Evolutionary conservation across 1,140 invertebrate genomes (phyloP), one percentile per base, ranked within the genome.

Genomic region (Doryteuthis pealeii): DNA sequence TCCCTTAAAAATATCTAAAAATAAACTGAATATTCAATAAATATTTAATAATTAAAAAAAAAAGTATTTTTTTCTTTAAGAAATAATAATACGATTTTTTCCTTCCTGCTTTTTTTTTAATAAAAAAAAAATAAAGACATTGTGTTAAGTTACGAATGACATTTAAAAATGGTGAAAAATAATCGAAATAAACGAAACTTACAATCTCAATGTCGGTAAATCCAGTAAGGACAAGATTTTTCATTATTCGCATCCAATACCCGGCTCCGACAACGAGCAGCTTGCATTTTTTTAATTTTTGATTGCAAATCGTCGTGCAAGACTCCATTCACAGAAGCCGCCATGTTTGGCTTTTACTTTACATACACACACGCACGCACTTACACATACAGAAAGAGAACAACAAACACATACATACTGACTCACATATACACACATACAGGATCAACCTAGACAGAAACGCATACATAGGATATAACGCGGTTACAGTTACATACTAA

Each of bases 211-310:
- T 97, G 79, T 98, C 89, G 28, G 90, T 90, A 86, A 99, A 99
- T 54, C 98, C 97, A 76, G 94, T 94, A 26, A 99, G 88, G 70
- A 98, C 96, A 68, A 99, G 91, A 90, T 99, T 98, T 88, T 99
- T 99, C 22, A 99, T 89, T 74, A 91, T 89, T 99, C 98, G 90
- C 98, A 99, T 76, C 98, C 98, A 80, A 99, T 99, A 70, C 80
- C 98, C 98, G 79, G 98, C 98, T 74, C 98, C 98, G 54, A 99
- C 96, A 15, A 99, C 93, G 33, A 99, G 90, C 31, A 95, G 84
- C 77, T 85, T 86, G 69, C 80, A 76, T 26, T 73, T 73, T n/a
- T 58, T 79, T 76, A 15, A 86, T 76, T 76, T 79, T 81, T 77
- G 83, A 76, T 54, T 76, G 74, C 31, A 84, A 75, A 71, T 77